A percentile compares a stretch with the other conserved stretches of the same genome.
Conservation (phyloP, 2,888 invertebrate genomes). For the Galeopsomyia nigrocyanea region DNA sequence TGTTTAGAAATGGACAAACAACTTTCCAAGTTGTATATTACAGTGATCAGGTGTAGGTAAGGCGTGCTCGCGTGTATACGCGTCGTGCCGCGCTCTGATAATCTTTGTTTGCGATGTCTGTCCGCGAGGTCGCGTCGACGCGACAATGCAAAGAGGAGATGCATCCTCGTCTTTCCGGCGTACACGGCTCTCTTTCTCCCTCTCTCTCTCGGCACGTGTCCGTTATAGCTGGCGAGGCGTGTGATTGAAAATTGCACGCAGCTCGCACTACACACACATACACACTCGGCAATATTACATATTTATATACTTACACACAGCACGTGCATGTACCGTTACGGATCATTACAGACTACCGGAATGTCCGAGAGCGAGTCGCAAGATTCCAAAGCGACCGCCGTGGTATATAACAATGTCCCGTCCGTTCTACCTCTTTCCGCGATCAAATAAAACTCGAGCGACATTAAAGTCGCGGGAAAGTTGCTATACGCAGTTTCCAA, state of each 20-base stretch:
- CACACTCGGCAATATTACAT: conserved; percentile 30
- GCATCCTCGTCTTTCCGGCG: neutral
- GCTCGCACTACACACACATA: conserved; percentile 8
- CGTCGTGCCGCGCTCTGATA: conserved; percentile 43
- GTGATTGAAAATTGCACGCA: conserved; percentile 27
- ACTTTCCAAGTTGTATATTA: conserved; percentile 44
- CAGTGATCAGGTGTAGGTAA: too few relatives aligned
- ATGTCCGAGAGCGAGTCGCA: conserved; percentile 21
- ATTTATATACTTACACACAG: conserved; percentile 31
- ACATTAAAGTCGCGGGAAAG: too few relatives aligned
- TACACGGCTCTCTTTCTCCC: neutral
- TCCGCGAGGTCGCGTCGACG: neutral
- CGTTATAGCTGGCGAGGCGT: conserved; percentile 16
- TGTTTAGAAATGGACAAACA: conserved; percentile 39
- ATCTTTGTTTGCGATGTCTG: conserved; percentile 41
- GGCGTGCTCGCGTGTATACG: too few relatives aligned
- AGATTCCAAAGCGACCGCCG: conserved; percentile 15
- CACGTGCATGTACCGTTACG: conserved; percentile 49
- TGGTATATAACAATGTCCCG: conserved; percentile 39
- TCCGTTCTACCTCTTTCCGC: conserved; percentile 15
- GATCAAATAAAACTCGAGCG: too few relatives aligned
- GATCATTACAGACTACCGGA: conserved; percentile 54
- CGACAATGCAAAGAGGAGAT: conserved; percentile 30
- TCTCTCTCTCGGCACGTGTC: neutral
- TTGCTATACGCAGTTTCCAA: too few relatives aligned